phyloP scores from a whole-genome alignment of 2,113 vertebrate genomes.

The Channa argus region DNA sequence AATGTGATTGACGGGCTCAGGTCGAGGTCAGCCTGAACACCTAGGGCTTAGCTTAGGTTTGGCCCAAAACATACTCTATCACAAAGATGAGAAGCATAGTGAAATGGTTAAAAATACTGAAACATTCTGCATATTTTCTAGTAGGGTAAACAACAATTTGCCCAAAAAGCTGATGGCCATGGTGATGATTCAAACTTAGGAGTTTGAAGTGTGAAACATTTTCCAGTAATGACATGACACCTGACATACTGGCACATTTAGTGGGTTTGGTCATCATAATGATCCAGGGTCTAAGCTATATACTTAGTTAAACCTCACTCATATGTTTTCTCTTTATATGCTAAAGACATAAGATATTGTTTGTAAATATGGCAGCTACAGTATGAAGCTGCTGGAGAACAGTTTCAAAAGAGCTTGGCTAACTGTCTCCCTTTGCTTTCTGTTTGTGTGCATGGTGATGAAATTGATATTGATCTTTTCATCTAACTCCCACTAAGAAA shows the following conservation, averaged over 20 bases:
- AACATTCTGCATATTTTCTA: not conserved
- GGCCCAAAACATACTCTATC: too few species aligned
- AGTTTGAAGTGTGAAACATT: too few species aligned
- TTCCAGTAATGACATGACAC: too few species aligned
- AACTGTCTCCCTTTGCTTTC: constrained; percentile 10
- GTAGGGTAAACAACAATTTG: not conserved
- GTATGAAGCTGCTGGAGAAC: not conserved
- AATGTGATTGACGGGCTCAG: too few species aligned
- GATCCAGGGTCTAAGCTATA: not conserved
- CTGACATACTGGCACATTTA: not conserved
- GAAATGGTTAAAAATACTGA: too few species aligned
- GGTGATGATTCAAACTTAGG: too few species aligned
- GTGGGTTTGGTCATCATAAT: not conserved
- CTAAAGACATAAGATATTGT: not conserved
- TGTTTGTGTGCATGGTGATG: not conserved
- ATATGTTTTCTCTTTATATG: not conserved
- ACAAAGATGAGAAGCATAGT: too few species aligned
- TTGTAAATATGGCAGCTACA: not conserved
- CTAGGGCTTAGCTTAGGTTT: too few species aligned
- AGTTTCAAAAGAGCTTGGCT: not conserved
- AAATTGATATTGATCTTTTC: constrained; percentile 29
- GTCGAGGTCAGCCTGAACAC: too few species aligned
- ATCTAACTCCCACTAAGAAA: constrained; percentile 14
- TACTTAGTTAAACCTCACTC: not conserved
- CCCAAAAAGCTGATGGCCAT: not conserved